phyloP scores from a whole-genome alignment of 2,888 invertebrate genomes.

The Theretra japonica region DNA sequence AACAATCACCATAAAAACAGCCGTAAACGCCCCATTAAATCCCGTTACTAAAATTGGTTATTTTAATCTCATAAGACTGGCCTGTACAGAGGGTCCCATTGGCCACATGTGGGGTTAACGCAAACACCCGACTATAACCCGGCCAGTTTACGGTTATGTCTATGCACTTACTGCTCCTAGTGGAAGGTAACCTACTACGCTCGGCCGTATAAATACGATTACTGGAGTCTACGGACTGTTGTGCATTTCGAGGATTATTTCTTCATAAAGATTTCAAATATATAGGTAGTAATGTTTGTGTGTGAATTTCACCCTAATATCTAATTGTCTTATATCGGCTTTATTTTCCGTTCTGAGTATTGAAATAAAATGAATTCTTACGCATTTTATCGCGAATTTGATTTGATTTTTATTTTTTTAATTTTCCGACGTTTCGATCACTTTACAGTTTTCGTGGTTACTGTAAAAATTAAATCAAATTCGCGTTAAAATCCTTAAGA shows the following conservation, averaged over 20 bases:
- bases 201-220: constrained; percentile 60
- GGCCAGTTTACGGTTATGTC: constrained; percentile 68
- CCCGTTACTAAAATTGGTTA: constrained; percentile 45
- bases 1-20: neutral
- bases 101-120: constrained; percentile 64
- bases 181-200: constrained; percentile 48
- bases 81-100: constrained; percentile 41
- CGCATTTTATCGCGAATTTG: too few relatives aligned
- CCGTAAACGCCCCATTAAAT: constrained; percentile 37
- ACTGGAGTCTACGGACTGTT: constrained; percentile 43
- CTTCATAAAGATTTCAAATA: neutral
- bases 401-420: too few relatives aligned
- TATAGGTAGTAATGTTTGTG: too few relatives aligned
- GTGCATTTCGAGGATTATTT: neutral
- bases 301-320: too few relatives aligned
- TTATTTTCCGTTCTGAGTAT: too few relatives aligned
- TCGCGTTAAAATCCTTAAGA: too few relatives aligned
- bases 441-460: too few relatives aligned
- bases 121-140: constrained; percentile 51
- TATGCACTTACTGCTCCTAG: constrained; percentile 60
- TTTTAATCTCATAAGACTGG: constrained; percentile 56
- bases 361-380: too few relatives aligned
- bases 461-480: too few relatives aligned
- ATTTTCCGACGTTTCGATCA: too few relatives aligned
- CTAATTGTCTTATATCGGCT: too few relatives aligned